Percentiles rank a stretch among this genome's conserved stretches.
phyloP scores from a whole-genome alignment of 2,797 vertebrate genomes.

The Hylomyscus alleni region DNA sequence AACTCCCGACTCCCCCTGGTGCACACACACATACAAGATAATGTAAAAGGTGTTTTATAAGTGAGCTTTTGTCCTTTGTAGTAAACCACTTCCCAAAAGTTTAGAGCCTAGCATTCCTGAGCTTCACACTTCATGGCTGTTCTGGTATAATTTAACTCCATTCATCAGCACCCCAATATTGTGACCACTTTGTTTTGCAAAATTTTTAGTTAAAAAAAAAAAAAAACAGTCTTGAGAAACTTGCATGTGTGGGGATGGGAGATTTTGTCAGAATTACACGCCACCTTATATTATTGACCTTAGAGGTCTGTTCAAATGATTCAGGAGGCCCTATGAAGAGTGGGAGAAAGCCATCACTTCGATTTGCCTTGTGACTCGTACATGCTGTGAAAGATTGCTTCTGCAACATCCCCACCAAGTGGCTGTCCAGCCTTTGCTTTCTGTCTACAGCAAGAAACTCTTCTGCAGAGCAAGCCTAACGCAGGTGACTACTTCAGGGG shows the following conservation, averaged over 20 bases:
- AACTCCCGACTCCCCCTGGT: not conserved
- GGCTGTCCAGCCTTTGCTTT: not conserved
- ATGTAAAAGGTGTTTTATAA: not conserved
- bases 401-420: constrained; percentile 67
- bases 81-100: not conserved
- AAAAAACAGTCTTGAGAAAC: not conserved
- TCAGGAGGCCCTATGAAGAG: rapidly evolving
- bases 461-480: not conserved
- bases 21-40: not conserved
- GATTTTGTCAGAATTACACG: not conserved
- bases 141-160: not conserved
- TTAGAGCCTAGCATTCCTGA: not conserved
- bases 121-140: not conserved
- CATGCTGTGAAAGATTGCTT: not conserved
- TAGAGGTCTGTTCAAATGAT: not conserved
- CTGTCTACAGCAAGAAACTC: not conserved
- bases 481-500: not conserved
- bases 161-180: not conserved
- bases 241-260: not conserved
- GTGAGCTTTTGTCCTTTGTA: no score
- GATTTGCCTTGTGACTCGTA: not conserved
- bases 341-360: rapidly evolving
- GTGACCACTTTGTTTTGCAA: not conserved
- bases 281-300: not conserved
- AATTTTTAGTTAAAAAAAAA: not conserved